These are phyloP conservation scores for Yponomeuta malinellus DNA, from an alignment of 2,888 invertebrate species.

Conservation along the genomic window DNA sequence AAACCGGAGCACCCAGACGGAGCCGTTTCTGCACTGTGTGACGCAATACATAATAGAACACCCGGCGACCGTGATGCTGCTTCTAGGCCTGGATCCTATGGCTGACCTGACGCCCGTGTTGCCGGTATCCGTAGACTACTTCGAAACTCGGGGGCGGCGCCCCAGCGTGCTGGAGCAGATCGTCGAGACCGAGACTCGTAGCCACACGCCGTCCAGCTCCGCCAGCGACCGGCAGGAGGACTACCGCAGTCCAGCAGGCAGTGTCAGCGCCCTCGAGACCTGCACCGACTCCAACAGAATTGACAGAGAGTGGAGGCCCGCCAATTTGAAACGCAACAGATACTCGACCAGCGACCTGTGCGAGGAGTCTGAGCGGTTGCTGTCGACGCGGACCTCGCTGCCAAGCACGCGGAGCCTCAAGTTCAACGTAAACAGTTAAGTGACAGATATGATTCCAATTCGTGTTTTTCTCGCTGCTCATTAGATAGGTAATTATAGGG, in stretches of 20 bases:
- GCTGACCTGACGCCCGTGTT: constrained; percentile 56
- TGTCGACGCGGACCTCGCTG: constrained; percentile 72
- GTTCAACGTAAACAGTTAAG: constrained; percentile 68
- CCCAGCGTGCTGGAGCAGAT: constrained; percentile 65
- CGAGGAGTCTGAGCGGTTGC: constrained; percentile 72
- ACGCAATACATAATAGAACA: constrained; percentile 82
- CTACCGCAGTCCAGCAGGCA: constrained; percentile 47
- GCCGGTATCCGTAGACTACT: constrained; percentile 63
- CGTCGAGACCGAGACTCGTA: constrained; percentile 61
- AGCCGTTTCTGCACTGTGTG: constrained; percentile 75
- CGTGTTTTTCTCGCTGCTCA: constrained; percentile 47
- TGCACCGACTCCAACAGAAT: constrained; percentile 53
- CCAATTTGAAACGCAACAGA: constrained; percentile 68
- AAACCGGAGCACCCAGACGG: constrained; percentile 77
- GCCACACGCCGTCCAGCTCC: constrained; percentile 63
- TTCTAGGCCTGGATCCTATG: constrained; percentile 83
- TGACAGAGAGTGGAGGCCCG: constrained; percentile 47
- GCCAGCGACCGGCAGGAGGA: constrained; percentile 52
- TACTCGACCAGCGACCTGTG: constrained; percentile 83
- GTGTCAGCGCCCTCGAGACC: constrained; percentile 46
- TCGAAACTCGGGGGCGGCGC: constrained; percentile 55
- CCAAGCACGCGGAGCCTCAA: constrained; percentile 81
- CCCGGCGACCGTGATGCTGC: constrained; percentile 82
- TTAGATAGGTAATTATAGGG: constrained; percentile 31
- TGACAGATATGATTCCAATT: constrained; percentile 40